Conservation (phyloP, 2,888 invertebrate genomes). For the Helicoverpa assulta region DNA sequence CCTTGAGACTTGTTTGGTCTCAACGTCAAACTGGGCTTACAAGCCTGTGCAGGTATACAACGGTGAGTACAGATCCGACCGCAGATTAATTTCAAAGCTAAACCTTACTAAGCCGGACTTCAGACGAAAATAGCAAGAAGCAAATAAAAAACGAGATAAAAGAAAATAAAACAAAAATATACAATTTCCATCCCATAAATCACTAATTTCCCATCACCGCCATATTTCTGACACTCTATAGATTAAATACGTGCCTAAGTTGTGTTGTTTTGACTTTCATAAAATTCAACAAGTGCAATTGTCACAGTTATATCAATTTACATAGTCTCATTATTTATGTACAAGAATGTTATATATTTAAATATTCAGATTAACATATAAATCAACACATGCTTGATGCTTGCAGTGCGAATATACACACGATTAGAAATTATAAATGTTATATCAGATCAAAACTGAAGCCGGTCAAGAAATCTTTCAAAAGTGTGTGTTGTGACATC, state of each 20-base stretch:
- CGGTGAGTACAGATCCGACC: slow-evolving; percentile 18
- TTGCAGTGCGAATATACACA: slow-evolving; percentile 6
- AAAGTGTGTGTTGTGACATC: not conserved
- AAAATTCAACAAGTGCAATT: not conserved
- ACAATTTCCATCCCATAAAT: not conserved
- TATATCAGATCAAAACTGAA: slow-evolving; percentile 32
- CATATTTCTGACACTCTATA: too few species aligned
- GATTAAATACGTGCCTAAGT: not conserved
- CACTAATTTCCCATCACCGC: too few species aligned
- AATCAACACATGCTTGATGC: slow-evolving; percentile 5
- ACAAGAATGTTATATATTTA: not conserved
- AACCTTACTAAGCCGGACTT: slow-evolving; percentile 7
- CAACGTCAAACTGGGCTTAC: slow-evolving; percentile 67
- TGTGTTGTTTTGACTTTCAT: not conserved
- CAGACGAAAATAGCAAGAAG: not conserved
- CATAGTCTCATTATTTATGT: not conserved
- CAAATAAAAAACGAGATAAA: not conserved
- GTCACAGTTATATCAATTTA: not conserved
- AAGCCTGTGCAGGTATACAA: slow-evolving; percentile 67
- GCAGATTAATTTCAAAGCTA: slow-evolving; percentile 4
- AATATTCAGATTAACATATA: not conserved
- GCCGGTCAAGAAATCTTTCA: slow-evolving; percentile 7
- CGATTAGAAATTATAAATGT: not conserved
- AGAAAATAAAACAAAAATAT: not conserved
- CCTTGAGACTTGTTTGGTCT: slow-evolving; percentile 48